Evolutionary conservation across 2,888 invertebrate genomes (phyloP), one percentile per base, ranked within the genome.

Genomic region (Onchidella celtica): DNA sequence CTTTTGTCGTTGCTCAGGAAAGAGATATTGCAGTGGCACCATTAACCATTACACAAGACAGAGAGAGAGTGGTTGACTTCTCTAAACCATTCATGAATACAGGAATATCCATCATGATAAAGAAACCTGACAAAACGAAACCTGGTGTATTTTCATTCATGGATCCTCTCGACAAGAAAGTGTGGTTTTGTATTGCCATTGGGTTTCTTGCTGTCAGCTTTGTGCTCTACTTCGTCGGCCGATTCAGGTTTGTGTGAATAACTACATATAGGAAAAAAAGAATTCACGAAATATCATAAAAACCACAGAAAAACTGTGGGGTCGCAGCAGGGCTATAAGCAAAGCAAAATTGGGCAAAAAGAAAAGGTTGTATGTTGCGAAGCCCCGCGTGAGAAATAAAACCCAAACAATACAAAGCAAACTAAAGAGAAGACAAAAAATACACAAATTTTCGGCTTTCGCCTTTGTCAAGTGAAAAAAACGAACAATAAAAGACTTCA

Each of bases 91-190:
- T 98, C 94, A 97, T 99, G 96, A 97, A 97, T 34, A 95, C 98
- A 83, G 98, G 98, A 83, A 98, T 97, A 92, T 98, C 98, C 88
- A 97, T 99, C 88, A 97, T 97, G 96, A 97, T 97, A 91, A 97
- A 97, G 94, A 97, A 97, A 92, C 97, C 97, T 29, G 95, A 97
- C 88, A 97, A 97, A 94, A 97, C 97, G 93, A 96, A 97, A 91
- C 97, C 98, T 21, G 97, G 98, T 65, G 98, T 99, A 59, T 99
- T 99, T 94, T 98, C 98, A 92, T 99, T 99, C 94, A 96, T 99
- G 93, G 97, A 97, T 94, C 99, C 99, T 40, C 95, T 99, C 86
- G 98, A 98, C 86, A 97, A 97, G 92, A 93, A 97, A 98, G 98
- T 99, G 93, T 99, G 99, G 99, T 97, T 97, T 93, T 96, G 96